phyloP scores from a whole-genome alignment of 2,113 vertebrate genomes.

The Mirza zaza region DNA sequence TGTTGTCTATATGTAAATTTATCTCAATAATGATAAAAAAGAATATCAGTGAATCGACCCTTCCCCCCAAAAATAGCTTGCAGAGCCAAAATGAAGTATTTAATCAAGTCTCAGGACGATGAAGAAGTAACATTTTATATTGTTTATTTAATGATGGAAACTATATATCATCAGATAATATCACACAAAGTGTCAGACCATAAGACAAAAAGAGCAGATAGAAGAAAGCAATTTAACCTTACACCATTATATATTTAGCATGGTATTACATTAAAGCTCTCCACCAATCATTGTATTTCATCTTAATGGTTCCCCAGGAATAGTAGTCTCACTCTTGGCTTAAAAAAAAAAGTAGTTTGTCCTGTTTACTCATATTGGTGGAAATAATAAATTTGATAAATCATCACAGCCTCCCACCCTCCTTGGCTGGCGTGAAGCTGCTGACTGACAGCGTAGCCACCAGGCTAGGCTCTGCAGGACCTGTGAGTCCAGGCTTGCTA shows the following conservation, averaged over 20 bases:
- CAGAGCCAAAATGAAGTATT: conserved; percentile 11
- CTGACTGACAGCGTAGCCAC: background rate
- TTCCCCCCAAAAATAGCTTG: background rate
- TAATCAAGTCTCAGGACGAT: background rate
- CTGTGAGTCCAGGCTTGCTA: background rate
- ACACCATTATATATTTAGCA: background rate
- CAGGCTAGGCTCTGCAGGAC: background rate
- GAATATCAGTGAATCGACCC: background rate
- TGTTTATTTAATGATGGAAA: conserved; percentile 19
- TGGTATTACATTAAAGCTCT: background rate
- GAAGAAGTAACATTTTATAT: conserved; percentile 4
- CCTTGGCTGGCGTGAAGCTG: background rate
- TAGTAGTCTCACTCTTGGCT: background rate
- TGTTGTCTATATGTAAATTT: background rate
- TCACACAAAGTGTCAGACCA: background rate
- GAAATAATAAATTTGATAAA: conserved; percentile 48
- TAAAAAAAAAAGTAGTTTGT: background rate
- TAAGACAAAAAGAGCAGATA: background rate
- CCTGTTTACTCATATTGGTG: conserved; percentile 42
- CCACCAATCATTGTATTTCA: background rate
- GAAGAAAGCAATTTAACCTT: conserved; percentile 16
- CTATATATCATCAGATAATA: background rate
- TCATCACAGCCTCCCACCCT: background rate
- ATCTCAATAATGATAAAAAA: background rate
- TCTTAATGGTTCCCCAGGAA: conserved; percentile 6